Evolutionary conservation across 2,888 invertebrate genomes (phyloP), one percentile per base, ranked within the genome.

Genomic region (Elysia crispata): DNA sequence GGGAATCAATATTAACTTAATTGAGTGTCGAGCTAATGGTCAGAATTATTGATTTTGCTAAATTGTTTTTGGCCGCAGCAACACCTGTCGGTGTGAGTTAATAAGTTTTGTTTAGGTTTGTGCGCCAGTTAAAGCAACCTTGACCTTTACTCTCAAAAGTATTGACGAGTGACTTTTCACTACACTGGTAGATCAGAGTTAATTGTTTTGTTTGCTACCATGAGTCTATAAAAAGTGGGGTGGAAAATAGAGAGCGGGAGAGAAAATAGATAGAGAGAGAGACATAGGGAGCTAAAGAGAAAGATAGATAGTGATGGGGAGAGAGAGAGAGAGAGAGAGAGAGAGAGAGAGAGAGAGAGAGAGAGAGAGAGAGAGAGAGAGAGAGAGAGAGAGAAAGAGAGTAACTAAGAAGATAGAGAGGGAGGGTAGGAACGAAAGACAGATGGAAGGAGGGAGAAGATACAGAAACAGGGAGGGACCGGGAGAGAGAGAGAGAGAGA

Each of bases 311-410:
- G 11, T 20, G 8, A 69, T n/a, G 33, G 3, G 31, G 11, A 69
- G 33, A 31, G 1, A 69, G 69, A 69, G 31, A n/a, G 69, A 69
- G 8, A 67, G 15, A 67, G 8, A 67, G 67, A 67, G 13, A 25
- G 67, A 25, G 13, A 67, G 67, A 67, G 13, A 67, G 28, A 69
- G n/a, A 31, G 69, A 69, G 33, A 31, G 69, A 69, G n/a, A 69
- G 33, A 31, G n/a, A 69, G 69, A 69, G 30, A 69, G 69, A 69
- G n/a, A 31, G 33, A 69, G n/a, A 31, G 69, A 69, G n/a, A 31
- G 69, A 31, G 31, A 69, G 69, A 69, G 31, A 69, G 69, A 69
- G 31, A 69, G 69, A 69, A 1, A n/a, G 33, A 33, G 11, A 3
- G 33, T 31, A 3, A 31, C 15, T 31, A 5, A 69, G 69, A 31